Conservation (phyloP, 2,888 invertebrate genomes). For the Omphaloscelis lunosa region DNA sequence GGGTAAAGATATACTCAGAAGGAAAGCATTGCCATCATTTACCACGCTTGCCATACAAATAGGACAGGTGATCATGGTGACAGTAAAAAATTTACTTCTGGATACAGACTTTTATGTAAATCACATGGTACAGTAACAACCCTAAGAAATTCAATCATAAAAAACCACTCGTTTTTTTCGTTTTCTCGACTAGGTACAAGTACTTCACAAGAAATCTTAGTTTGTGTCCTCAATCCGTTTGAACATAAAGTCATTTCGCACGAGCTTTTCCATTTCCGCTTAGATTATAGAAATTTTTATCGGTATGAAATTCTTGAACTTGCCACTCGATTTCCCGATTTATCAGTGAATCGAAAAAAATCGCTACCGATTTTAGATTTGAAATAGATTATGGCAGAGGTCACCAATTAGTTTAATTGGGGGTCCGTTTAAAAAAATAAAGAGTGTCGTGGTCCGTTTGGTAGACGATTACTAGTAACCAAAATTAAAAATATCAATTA, state of each 20-base stretch:
- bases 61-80: no score
- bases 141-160: slow-evolving; percentile 24
- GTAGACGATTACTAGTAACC: no score
- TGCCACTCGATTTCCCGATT: slow-evolving; percentile 60
- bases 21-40: no score
- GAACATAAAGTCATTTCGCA: slow-evolving; percentile 63
- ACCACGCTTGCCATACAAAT: no score
- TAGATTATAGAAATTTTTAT: slow-evolving; percentile 62
- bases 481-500: no score
- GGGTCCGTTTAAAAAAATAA: no score
- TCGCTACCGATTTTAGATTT: slow-evolving; percentile 9
- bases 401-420: no score
- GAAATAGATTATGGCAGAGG: not conserved
- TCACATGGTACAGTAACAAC: not conserved
- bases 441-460: no score
- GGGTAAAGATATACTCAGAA: no score
- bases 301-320: slow-evolving; percentile 63
- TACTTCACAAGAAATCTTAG: slow-evolving; percentile 51
- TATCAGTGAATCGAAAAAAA: slow-evolving; percentile 50
- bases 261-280: slow-evolving; percentile 66
- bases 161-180: slow-evolving; percentile 23
- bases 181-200: slow-evolving; percentile 14
- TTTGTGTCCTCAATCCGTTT: slow-evolving; percentile 51
- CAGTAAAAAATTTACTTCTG: no score
- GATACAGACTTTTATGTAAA: not conserved